Base-by-base conservation (phyloP, 1,140 invertebrate genomes). In the Aleiodes sp. region DNA sequence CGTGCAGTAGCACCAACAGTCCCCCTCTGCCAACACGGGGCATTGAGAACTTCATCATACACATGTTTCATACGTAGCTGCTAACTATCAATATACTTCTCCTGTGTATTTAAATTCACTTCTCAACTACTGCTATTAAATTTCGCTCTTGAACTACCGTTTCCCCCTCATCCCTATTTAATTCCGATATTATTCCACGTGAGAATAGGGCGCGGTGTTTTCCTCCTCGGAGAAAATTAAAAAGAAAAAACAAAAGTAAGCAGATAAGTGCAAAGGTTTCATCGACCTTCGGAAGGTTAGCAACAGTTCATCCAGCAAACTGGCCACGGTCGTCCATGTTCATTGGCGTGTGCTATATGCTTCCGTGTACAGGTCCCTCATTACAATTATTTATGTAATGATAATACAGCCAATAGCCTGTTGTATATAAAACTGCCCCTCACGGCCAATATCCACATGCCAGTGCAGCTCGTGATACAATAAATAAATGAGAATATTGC, bases 241-340 rank as follows among this genome's bases (percentile, higher is more conserved):
- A 21, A 3, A 9, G 21, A 26, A 2, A n/a, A n/a, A n/a, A n/a
- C n/a, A n/a, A n/a, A n/a, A n/a, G n/a, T n/a, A n/a, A 24, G 46
- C 2, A 52, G 46, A 12, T 52, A 56, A 64, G 71, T 73, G 75
- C 70, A 74, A 77, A 78, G 77, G 75, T 72, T 16, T 9, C 1
- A 66, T 63, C 75, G 76, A 79, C 78, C 77, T 79, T 76, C 74
- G 60, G 74, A 78, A 79, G 78, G 77, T 79, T 70, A 77, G 70
- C 66, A 68, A 68, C 76, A n/a, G 72, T 52, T 70, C 19, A 52
- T 52, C 46, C 16, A 24, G 26, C 19, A 7, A 16, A 9, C 21
- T 52, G 12, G 16, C 46, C 46, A 52, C 12, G 46, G 46, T 10
- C 46, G 12, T 52, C 46, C 46, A 52, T 52, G 46, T 52, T 52